Evolutionary conservation across 2,888 invertebrate species (phyloP).

Genomic region (Eurytoma californica): DNA sequence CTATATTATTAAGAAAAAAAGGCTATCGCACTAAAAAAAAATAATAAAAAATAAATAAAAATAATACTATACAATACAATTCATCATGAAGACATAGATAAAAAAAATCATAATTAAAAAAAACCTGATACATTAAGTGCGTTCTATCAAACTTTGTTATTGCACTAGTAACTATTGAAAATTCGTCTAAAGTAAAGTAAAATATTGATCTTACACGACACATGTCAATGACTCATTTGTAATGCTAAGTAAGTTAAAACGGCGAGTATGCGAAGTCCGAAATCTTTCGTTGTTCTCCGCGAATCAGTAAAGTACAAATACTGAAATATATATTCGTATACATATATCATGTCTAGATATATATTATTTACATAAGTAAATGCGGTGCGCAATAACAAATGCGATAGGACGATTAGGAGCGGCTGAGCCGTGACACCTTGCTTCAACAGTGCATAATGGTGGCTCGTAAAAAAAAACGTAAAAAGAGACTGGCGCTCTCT

Average conservation of each 20-base stretch:
- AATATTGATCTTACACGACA: slow-evolving; percentile 42
- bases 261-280: slow-evolving; percentile 18
- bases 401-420: slow-evolving; percentile 30
- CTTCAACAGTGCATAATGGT: slow-evolving; percentile 28
- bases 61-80: not conserved
- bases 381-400: slow-evolving; percentile 42
- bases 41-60: not conserved
- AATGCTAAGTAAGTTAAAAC: slow-evolving; percentile 36
- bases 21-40: not conserved
- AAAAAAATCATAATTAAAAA: not conserved
- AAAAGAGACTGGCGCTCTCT: slow-evolving; percentile 18
- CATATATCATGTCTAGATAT: not conserved
- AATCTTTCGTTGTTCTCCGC: slow-evolving; percentile 29
- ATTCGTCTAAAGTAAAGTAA: slow-evolving; percentile 36
- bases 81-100: not conserved
- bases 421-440: slow-evolving; percentile 28
- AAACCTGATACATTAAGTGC: not conserved
- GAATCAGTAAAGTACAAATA: not conserved
- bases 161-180: slow-evolving; percentile 28
- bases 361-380: not conserved
- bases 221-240: slow-evolving; percentile 49
- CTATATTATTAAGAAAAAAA: slow-evolving; percentile 1
- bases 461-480: slow-evolving; percentile 25
- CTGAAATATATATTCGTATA: not conserved
- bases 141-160: slow-evolving; percentile 16